Conservation (phyloP, 2,113 vertebrate genomes). For the Numida meleagris region DNA sequence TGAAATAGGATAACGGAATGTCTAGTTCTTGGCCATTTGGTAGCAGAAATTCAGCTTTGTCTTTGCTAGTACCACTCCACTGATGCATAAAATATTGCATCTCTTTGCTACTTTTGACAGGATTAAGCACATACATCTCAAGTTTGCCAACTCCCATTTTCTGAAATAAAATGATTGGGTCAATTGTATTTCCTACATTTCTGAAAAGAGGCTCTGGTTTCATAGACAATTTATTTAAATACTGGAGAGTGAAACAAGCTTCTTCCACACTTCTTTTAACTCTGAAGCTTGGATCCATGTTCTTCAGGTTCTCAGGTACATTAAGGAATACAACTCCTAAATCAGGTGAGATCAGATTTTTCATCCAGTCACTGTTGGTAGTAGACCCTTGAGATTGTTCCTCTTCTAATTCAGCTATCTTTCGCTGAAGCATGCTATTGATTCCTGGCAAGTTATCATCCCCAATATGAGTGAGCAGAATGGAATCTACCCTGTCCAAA, state of each 20-base stretch:
- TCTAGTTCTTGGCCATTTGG: conserved; percentile 91
- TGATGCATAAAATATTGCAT: conserved; percentile 96
- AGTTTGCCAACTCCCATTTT: conserved; percentile 98
- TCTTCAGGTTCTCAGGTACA: conserved; percentile 89
- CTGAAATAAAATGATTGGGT: conserved; percentile 94
- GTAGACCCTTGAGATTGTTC: conserved; percentile 95
- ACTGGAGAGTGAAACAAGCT: conserved; percentile 88
- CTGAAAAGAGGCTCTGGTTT: conserved; percentile 90
- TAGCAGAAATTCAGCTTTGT: conserved; percentile 87
- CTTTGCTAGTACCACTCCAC: conserved; percentile 91
- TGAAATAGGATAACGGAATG: conserved; percentile 89
- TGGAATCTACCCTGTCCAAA: conserved; percentile 93
- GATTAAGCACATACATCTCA: conserved; percentile 97
- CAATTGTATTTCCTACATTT: conserved; percentile 84
- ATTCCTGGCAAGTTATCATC: conserved; percentile 95
- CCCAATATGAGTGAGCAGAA: conserved; percentile 93
- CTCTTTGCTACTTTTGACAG: conserved; percentile 93
- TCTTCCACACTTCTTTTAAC: conserved; percentile 89
- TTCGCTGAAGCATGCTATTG: conserved; percentile 95
- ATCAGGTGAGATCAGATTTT: conserved; percentile 97
- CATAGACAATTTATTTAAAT: conserved; percentile 91
- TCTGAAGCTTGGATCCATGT: conserved; percentile 83
- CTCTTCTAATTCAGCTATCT: conserved; percentile 92
- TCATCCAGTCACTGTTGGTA: conserved; percentile 95
- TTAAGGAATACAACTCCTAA: conserved; percentile 95